phyloP scores from a whole-genome alignment of 2,113 vertebrate genomes.

The Halcyon senegalensis region DNA sequence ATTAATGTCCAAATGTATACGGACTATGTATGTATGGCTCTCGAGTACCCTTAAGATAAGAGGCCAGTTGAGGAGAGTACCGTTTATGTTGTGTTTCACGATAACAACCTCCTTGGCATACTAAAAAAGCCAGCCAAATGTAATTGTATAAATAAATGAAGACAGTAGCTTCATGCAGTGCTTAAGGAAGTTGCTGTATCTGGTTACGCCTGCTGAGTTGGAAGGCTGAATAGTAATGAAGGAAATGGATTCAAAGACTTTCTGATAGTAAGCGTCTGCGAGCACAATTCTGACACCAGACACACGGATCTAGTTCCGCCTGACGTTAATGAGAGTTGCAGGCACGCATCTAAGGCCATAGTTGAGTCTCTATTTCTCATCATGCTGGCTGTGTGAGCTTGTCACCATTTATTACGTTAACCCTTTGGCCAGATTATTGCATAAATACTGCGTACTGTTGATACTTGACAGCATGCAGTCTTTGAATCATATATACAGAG shows the following conservation, averaged over 20 bases:
- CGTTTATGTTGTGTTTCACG: background rate
- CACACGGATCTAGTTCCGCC: background rate
- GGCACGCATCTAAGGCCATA: background rate
- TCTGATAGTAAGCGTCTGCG: background rate
- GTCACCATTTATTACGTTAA: constrained; percentile 11
- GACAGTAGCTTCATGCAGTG: background rate
- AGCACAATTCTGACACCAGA: background rate
- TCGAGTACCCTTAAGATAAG: background rate
- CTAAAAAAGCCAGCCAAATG: background rate
- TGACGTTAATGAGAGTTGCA: background rate
- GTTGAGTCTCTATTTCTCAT: background rate
- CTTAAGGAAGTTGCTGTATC: background rate
- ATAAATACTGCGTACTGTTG: background rate
- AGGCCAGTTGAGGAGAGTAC: background rate
- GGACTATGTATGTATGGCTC: background rate
- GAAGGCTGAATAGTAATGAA: background rate
- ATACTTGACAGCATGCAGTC: constrained; percentile 5
- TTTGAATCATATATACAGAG: constrained; percentile 29
- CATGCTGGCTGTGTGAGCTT: background rate
- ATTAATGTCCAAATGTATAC: rapidly evolving
- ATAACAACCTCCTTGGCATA: background rate
- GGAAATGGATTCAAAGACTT: background rate
- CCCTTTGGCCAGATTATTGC: constrained; percentile 29
- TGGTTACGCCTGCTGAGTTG: background rate
- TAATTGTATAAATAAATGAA: background rate